These are phyloP conservation scores for Lasioglossum baleicum DNA, from an alignment of 1,140 invertebrate genomes.

Conservation along the genomic window DNA sequence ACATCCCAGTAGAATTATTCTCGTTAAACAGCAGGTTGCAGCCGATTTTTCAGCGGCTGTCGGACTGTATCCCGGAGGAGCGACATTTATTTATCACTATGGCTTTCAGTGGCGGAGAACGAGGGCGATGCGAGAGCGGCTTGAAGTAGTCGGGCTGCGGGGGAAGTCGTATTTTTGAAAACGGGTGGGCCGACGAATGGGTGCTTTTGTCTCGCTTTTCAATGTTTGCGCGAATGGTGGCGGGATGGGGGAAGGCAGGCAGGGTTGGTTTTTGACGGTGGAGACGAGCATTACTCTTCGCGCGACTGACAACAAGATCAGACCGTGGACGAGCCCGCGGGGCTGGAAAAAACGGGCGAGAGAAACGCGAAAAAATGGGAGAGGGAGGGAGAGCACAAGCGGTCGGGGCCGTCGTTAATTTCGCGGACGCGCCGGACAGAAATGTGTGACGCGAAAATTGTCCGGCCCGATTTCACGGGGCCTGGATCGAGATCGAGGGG, in stretches of 20 bases:
- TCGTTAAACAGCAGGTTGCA: not conserved
- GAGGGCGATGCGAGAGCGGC: not conserved
- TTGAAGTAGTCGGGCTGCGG: not conserved
- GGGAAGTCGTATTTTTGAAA: not conserved
- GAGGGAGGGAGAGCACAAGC: too few relatives aligned
- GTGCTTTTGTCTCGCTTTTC: not conserved
- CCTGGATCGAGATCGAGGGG: constrained; percentile 4
- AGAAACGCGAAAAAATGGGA: constrained; percentile 15
- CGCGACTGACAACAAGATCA: constrained; percentile 6
- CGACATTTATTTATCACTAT: constrained; percentile 3
- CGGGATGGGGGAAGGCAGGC: not conserved
- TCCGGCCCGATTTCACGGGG: constrained; percentile 20
- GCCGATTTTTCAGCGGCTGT: too few relatives aligned
- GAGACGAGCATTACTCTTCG: constrained; percentile 42
- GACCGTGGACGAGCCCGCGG: not conserved
- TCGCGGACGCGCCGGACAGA: constrained; percentile 27
- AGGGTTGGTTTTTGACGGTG: constrained; percentile 26
- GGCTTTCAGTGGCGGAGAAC: not conserved
- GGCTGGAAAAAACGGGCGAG: not conserved
- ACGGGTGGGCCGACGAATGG: not conserved
- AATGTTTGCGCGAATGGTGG: not conserved
- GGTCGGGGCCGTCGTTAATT: constrained; percentile 39
- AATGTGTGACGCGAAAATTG: constrained; percentile 26
- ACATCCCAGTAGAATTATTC: not conserved
- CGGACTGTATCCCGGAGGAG: not conserved